A percentile compares a stretch with the other conserved stretches of the same genome.
phyloP scores from a whole-genome alignment of 2,888 invertebrate species.

The Lissonota sp. region DNA sequence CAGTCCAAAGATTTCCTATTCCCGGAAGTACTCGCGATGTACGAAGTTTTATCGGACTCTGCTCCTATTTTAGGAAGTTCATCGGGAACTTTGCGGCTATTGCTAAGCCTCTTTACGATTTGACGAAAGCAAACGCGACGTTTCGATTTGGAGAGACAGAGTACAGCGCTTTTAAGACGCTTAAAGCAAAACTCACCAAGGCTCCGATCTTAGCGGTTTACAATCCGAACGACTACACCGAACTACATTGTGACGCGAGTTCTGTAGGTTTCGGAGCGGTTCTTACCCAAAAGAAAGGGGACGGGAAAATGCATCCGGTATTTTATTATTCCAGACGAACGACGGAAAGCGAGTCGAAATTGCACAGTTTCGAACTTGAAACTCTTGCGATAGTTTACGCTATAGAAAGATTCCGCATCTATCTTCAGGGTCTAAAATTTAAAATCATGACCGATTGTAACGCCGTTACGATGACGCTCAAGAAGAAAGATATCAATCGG shows the following conservation, averaged over 20 bases:
- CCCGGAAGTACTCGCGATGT: conserved; percentile 67
- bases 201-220: conserved; percentile 74
- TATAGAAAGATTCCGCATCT: conserved; percentile 69
- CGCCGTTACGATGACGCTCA: conserved; percentile 64
- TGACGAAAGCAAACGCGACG: conserved; percentile 59
- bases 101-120: conserved; percentile 74
- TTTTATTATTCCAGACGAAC: conserved; percentile 75
- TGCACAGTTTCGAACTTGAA: conserved; percentile 77
- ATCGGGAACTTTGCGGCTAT: conserved; percentile 66
- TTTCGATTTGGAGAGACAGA: conserved; percentile 71
- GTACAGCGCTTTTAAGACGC: conserved; percentile 66
- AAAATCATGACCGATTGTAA: conserved; percentile 74
- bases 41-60: conserved; percentile 72
- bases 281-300: conserved; percentile 73
- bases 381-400: conserved; percentile 68
- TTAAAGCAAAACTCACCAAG: conserved; percentile 64
- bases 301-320: conserved; percentile 72
- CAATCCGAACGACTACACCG: conserved; percentile 73
- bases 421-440: conserved; percentile 70
- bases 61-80: conserved; percentile 73
- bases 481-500: conserved; percentile 73
- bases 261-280: conserved; percentile 74
- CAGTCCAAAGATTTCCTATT: conserved; percentile 68
- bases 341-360: conserved; percentile 69
- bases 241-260: conserved; percentile 79